phyloP scores from a whole-genome alignment of 2,113 vertebrate species.

The Seriola dumerili region DNA sequence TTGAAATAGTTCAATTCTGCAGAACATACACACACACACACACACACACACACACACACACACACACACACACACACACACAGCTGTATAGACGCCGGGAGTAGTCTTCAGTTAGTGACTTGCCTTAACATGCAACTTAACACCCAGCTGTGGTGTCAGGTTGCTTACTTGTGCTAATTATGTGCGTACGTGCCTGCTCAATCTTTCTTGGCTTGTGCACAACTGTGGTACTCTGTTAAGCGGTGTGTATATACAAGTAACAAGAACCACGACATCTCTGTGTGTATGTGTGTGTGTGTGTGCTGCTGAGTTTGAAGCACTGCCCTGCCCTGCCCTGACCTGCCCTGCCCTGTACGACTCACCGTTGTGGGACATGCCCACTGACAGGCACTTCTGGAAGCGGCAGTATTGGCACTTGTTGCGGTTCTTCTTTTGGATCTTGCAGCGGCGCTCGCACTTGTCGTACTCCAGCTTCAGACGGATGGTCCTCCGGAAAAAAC shows the following conservation, averaged over 20 bases:
- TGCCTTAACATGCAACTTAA: conserved; percentile 30
- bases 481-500: conserved; percentile 95
- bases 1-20: background rate
- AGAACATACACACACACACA: background rate
- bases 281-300: conserved; percentile 10
- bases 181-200: conserved; percentile 15
- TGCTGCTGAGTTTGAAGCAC: background rate
- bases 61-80: background rate
- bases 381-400: conserved; percentile 98
- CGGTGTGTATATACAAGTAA: conserved; percentile 28
- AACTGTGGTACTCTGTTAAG: conserved; percentile 15
- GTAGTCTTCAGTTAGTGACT: conserved; percentile 2
- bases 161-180: conserved; percentile 31
- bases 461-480: conserved; percentile 95
- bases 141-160: conserved; percentile 20
- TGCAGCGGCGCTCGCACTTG: conserved; percentile 93
- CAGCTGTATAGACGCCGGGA: background rate
- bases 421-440: conserved; percentile 99
- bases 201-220: conserved; percentile 12
- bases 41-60: conserved; percentile 1
- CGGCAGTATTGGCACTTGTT: conserved; percentile 99
- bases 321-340: background rate
- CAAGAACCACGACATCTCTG: background rate
- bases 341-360: conserved; percentile 70
- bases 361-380: conserved; percentile 99